Base-by-base conservation (phyloP, 2,113 vertebrate species). In the cattle (Bos taurus) region DNA sequence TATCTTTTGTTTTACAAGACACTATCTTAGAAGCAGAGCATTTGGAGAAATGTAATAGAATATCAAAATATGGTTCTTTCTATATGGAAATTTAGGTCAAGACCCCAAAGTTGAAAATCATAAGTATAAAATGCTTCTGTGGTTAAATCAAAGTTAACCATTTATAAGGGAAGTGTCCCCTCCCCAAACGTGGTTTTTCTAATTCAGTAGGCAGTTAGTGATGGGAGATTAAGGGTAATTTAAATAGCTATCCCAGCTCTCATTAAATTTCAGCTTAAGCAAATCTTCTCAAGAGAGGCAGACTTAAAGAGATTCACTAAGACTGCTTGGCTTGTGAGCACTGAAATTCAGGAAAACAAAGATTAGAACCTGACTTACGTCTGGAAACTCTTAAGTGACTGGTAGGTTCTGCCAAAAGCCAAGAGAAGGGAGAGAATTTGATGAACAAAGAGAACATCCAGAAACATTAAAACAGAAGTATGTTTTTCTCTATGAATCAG, bases 21-120 rank as follows among this genome's bases (percentile, higher is more conserved):
- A 25, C 21, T 46, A 19, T 33, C 54, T 50, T 40, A 60, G 77
- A 82, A 74, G 78, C 16, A 90, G 57, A 95, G 33, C 17, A 71
- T 84, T 88, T 90, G 77, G 83, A 43, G 52, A 95, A 91, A 67
- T 46, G 7, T 80, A 88, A 60, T 36, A 91, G 60, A 7, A 62
- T 83, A 89, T 88, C 64, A 90, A 96, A 93, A 91, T 78, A 94
- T 19, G 60, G 33, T 23, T 46, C 52, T 96, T 91, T 15, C 59
- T 77, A 5, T 46, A 43, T 93, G 30, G 11, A 57, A 91, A 26
- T 88, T 88, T 17, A 81, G 56, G 59, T 28, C 74, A 84, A 87
- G 54, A 2, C 4, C 59, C 26, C 36, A 87, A 62, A 77, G 23
- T 56, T 86, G 54, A 94, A 46, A 84, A 80, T 5, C 93, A 54